Base-by-base conservation (phyloP, 2,888 invertebrate species). In the Tinea semifulvella region DNA sequence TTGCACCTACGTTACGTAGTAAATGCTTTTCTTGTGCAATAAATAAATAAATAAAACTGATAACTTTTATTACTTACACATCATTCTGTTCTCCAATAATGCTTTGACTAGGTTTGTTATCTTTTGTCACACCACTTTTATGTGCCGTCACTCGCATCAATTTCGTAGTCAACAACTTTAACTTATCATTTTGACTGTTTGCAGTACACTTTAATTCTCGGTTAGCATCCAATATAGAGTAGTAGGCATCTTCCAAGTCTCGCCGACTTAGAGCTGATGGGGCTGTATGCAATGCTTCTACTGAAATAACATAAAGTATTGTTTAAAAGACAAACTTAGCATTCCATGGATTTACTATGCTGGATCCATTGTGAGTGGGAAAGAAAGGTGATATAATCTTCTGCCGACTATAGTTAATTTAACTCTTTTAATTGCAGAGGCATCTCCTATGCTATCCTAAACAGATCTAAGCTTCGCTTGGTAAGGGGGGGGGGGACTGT, bases 221-320 rank as follows among this genome's bases (percentile, higher is more conserved):
- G 52, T 87, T 84, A 50, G 84, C 86, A 39, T 89, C 87, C 44
- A 85, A 65, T 35, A 88, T 52, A 3, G 82, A 71, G 52, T 86
- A 82, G 62, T 88, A 88, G 20, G 84, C 75, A 59, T 89, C 88
- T 59, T 90, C 89, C 38, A 90, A 63, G 46, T 88, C 86, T 45
- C 76, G 80, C 48, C 86, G 84, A 49, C 80, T 83, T 52, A 88
- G 69, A 60, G 86, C 85, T 43, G 83, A 72, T 4, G 47, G 56
- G 58, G 13, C 5, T 14, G 7, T 13, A 13, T 14, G 2, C 58
- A 44, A 27, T 70, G 22, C 6, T 31, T 31, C 31, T 31, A 7
- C 74, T 70, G 54, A 13, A 49, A 47, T 7, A n/a, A 42, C 11
- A 6, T 20, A n/a, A 16, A 6, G 13, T 1, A 10, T 36, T 22